Base-by-base conservation (phyloP, 2,113 vertebrate species). In the Epinephelus fuscoguttatus region DNA sequence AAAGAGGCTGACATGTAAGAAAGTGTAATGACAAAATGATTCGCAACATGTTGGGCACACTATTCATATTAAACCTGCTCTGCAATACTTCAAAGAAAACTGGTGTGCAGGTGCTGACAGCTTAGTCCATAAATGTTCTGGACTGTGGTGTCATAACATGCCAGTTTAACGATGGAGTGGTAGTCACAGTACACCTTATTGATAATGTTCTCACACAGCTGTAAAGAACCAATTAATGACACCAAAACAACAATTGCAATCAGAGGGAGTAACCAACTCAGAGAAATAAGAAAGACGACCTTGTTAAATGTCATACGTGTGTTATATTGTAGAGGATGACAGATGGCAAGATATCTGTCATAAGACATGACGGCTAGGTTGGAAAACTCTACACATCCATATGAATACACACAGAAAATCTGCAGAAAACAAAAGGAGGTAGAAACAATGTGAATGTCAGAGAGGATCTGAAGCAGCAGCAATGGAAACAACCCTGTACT, bases 181-280 rank as follows among this genome's bases (percentile, higher is more conserved):
- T 92, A 93, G 1, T 76, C 67, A 69, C 93, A 95, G 53, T 77
- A 92, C 0, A 94, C 76, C 33, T 82, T 92, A 52, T 91, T 27
- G 2, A 95, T 81, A 2, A 86, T 2, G 55, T 70, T 89, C 4
- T 80, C 87, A 76, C 94, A 94, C 14, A 91, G 82, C 6, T 66
- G 47, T 2, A 92, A 45, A 6, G n/a, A 56, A 0, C 56, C 17
- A 23, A 19, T 90, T 49, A 94, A 7, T 3, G 23, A 33, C 4
- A 92, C 19, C 6, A 53, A 49, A 2, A 91, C 15, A 0, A 10
- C 6, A 4, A 75, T 62, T 1, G 59, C 55, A 8, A 75, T 0
- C 12, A 82, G 6, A 0, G 91, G 76, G 27, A 84, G 67, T 1
- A 90, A 8, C 92, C 94, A 94, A 7, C 80, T 62, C 1, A 84